Conservation (phyloP, 2,797 vertebrate species). For the Tiaroga cobitis region DNA sequence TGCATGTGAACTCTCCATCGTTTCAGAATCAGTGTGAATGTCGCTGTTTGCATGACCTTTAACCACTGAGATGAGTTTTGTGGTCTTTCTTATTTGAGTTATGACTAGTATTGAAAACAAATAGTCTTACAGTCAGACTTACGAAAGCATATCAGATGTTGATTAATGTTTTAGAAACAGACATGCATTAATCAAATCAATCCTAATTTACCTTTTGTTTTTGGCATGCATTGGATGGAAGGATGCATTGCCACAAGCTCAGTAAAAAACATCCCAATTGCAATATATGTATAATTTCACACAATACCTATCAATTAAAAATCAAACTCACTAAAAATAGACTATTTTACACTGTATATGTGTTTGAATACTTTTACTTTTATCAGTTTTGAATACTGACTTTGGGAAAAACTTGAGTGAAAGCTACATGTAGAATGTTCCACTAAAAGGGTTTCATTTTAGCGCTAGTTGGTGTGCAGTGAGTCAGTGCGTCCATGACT, state of each 20-base stretch:
- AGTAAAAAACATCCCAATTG: background rate
- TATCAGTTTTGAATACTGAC: background rate
- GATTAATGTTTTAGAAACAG: background rate
- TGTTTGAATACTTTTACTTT: background rate
- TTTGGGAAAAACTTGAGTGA: background rate
- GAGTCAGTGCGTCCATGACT: background rate
- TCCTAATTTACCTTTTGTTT: background rate
- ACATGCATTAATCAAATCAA: background rate
- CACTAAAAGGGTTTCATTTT: background rate
- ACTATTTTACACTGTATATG: no score
- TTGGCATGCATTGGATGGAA: background rate
- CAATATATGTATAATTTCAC: background rate
- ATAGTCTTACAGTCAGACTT: background rate
- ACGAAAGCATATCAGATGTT: background rate
- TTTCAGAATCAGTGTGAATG: conserved; percentile 3
- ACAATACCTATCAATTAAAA: background rate
- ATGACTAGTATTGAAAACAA: background rate
- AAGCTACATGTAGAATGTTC: background rate
- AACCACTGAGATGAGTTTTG: background rate
- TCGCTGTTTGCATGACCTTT: background rate
- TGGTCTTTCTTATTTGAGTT: background rate
- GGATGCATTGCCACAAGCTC: background rate
- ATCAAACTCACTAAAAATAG: background rate
- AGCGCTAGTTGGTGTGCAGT: background rate
- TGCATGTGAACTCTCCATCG: background rate